Base-by-base conservation (phyloP, 2,888 invertebrate genomes). In the Congeria kusceri region DNA sequence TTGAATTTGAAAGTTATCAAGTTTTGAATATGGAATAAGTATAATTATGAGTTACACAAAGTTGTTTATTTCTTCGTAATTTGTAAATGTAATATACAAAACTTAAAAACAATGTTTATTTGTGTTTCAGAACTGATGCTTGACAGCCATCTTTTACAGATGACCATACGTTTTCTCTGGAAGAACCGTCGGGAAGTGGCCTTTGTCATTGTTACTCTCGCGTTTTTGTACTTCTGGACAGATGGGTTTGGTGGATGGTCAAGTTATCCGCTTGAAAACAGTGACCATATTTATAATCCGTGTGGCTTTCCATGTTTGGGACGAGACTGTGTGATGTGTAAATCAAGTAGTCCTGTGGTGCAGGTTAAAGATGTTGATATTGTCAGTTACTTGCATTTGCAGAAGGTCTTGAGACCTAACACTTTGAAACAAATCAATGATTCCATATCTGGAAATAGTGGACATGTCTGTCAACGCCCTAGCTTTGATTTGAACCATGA, bases 401-500 rank as follows among this genome's bases (percentile, higher is more conserved):
- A 74, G 44, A 39, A 75, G 56, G 75, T 46, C 5, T 27, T 58
- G 28, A 7, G 58, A 58, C 15, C 23, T 23, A 20, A 15, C 4
- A 20, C 18, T 9, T 58, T 25, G 23, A 15, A 58, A 58, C 15
- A 18, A 23, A 7, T 20, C 25, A 28, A 58, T 49, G 49, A 20
- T 5, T 49, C 49, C 49, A 32, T 32, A 32, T 20, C 25, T 27
- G 27, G 1, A 28, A 39, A 23, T 46, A 15, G 49, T 23, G 77
- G 68, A n/a, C 79, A 76, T n/a, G 53, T 85, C 44, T 88, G 88
- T 70, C 80, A 79, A 57, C 73, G 81, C 70, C 86, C 87, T 25
- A 80, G 64, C 44, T 74, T 90, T 44, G 85, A 86, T 58, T 71
- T 90, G 58, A 77, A 83, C 2, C 87, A 88, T 74, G 90, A 90